Conservation (phyloP, 2,888 invertebrate genomes). For the Portevinia maculata region DNA sequence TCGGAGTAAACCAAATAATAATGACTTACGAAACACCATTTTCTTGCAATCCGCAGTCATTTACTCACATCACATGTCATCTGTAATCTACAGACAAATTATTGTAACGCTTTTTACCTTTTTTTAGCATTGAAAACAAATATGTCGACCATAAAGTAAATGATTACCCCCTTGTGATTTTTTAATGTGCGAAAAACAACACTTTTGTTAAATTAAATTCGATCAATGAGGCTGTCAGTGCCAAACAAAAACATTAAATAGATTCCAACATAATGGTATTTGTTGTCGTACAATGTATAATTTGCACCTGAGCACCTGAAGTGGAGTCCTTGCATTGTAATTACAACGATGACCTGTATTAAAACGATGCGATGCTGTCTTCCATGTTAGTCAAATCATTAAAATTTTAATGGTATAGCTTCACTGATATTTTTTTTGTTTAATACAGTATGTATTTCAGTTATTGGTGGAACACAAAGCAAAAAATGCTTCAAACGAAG, state of each 20-base stretch:
- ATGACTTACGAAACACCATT: no score
- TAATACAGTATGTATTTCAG: no score
- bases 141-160: not conserved
- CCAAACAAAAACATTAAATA: not conserved
- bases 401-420: not conserved
- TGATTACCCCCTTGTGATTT: not conserved
- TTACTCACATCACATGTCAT: not conserved
- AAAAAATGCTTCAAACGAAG: no score
- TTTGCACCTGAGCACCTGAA: not conserved
- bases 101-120: not conserved
- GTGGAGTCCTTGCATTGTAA: not conserved
- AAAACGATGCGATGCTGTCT: not conserved
- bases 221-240: not conserved
- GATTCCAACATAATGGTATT: not conserved
- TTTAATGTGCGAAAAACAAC: not conserved
- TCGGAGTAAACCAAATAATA: no score
- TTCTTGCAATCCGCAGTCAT: not conserved
- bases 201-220: not conserved
- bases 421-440: not conserved
- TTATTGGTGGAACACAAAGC: no score
- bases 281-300: not conserved
- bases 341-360: not conserved
- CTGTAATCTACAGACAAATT: not conserved
- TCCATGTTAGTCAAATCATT: not conserved
- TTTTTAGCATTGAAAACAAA: not conserved